Percentiles rank a stretch among this genome's conserved stretches.
phyloP scores from a whole-genome alignment of 2,888 invertebrate genomes.

The Piscicola geometra region DNA sequence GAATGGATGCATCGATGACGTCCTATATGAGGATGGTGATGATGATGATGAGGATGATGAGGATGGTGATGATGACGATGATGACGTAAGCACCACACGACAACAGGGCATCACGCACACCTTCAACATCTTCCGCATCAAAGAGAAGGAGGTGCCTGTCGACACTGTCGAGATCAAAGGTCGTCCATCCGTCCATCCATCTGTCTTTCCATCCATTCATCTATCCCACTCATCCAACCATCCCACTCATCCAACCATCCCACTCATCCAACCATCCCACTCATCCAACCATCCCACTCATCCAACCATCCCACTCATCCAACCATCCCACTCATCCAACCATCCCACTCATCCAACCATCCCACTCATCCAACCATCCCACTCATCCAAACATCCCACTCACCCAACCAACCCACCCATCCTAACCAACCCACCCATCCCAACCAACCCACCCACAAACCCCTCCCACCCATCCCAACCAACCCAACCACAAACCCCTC shows the following conservation, averaged over 20 bases:
- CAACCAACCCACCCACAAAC: neutral
- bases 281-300: no score
- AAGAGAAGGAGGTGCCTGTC: conserved; percentile 93
- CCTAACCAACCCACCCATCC: no score
- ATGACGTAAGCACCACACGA: neutral
- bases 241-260: no score
- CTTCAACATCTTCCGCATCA: conserved; percentile 97
- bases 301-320: neutral
- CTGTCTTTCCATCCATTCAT: neutral
- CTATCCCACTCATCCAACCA: no score
- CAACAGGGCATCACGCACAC: conserved; percentile 84
- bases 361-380: neutral
- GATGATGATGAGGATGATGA: neutral
- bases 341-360: no score
- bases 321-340: no score
- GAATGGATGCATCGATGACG: no score
- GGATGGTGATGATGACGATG: neutral
- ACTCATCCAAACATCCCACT: no score
- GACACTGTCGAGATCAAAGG: conserved; percentile 90
- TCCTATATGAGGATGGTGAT: neutral
- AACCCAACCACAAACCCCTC: no score
- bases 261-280: neutral
- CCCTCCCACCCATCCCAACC: neutral
- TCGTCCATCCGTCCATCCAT: conserved; percentile 58
- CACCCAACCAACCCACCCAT: neutral